These are phyloP conservation scores for Arge pagana DNA, from an alignment of 2,888 invertebrate species.

Conservation along the genomic window DNA sequence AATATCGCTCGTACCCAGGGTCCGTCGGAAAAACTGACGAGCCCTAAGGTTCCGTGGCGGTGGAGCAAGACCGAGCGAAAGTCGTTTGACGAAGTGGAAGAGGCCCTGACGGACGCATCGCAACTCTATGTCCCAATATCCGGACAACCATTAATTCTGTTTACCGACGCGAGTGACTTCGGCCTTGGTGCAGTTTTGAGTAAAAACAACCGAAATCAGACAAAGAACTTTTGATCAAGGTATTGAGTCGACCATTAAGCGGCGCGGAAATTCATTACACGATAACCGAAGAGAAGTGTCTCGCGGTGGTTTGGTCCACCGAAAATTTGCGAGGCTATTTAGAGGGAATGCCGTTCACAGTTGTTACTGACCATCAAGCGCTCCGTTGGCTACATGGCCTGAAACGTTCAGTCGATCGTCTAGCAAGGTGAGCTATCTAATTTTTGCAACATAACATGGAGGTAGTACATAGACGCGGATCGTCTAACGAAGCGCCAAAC, in stretches of 20 bases:
- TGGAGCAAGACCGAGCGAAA: constrained; percentile 26
- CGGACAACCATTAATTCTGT: constrained; percentile 23
- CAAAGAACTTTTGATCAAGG: constrained; percentile 18
- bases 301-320: constrained; percentile 24
- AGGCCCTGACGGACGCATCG: constrained; percentile 15
- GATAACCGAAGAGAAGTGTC: constrained; percentile 17
- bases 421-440: constrained; percentile 29
- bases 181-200: constrained; percentile 7
- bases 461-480: constrained; percentile 26
- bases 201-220: not conserved
- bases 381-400: constrained; percentile 20
- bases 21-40: constrained; percentile 24
- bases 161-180: constrained; percentile 24
- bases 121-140: constrained; percentile 19
- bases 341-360: constrained; percentile 19
- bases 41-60: constrained; percentile 25
- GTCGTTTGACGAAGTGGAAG: constrained; percentile 22
- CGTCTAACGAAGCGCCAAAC: constrained; percentile 26
- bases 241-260: constrained; percentile 25
- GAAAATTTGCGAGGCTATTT: constrained; percentile 25
- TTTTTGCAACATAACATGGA: constrained; percentile 20
- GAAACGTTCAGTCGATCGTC: constrained; percentile 8
- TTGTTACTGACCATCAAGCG: constrained; percentile 26
- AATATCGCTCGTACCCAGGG: constrained; percentile 22
- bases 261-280: constrained; percentile 23